Percentiles rank a stretch among this genome's conserved stretches.
These are phyloP conservation scores for Diarsia rubi DNA, from an alignment of 2,888 invertebrate species.

Conservation along the genomic window DNA sequence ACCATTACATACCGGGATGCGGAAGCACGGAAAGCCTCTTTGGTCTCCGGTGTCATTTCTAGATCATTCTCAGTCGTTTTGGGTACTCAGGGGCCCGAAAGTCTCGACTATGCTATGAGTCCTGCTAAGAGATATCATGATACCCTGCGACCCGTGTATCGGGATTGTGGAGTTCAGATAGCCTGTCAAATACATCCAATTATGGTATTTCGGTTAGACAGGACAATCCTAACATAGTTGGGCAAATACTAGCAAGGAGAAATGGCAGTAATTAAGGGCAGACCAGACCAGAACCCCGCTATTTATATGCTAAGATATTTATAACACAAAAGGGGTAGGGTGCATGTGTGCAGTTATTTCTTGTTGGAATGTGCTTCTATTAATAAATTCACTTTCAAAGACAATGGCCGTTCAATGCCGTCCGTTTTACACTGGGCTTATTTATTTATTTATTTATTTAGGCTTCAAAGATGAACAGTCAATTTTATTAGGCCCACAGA, in stretches of 20 bases:
- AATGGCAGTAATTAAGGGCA: conserved; percentile 12
- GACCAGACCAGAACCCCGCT: conserved; percentile 24
- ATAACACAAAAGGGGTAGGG: conserved; percentile 24
- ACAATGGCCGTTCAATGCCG: neutral
- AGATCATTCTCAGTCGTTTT: neutral
- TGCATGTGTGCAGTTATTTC: conserved; percentile 15
- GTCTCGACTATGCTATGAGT: neutral
- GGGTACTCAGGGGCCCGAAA: neutral
- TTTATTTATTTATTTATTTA: too few relatives aligned
- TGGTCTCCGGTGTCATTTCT: neutral
- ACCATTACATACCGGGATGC: neutral
- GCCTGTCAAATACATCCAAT: neutral
- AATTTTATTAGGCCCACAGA: neutral
- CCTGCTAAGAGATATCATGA: neutral
- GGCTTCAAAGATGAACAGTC: neutral
- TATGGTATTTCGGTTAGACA: neutral
- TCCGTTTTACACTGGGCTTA: neutral
- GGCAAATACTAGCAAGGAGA: neutral
- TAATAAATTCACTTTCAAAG: conserved; percentile 12
- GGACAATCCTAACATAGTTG: neutral
- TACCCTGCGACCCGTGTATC: neutral
- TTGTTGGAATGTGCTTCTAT: conserved; percentile 20
- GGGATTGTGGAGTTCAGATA: neutral
- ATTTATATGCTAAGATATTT: conserved; percentile 36
- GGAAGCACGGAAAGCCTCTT: neutral